phyloP scores from a whole-genome alignment of 2,113 vertebrate genomes.

The Laticauda colubrina region DNA sequence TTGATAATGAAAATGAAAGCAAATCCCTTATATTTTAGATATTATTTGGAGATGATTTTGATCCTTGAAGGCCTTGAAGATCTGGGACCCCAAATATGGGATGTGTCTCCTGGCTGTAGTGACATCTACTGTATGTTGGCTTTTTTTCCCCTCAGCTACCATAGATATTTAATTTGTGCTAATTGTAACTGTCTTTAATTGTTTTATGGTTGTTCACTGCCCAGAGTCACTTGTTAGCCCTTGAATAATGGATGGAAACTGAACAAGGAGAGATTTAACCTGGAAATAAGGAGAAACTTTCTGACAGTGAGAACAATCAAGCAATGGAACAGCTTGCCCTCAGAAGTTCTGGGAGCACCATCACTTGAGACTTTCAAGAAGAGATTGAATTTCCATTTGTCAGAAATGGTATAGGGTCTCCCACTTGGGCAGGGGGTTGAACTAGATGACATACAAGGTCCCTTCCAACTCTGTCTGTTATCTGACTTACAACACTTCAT shows the following conservation, averaged over 20 bases:
- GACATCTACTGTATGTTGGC: neutral
- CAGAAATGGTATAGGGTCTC: no score
- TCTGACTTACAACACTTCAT: neutral
- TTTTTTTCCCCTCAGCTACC: neutral
- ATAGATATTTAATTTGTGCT: neutral
- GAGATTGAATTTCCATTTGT: no score
- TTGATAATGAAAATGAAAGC: neutral
- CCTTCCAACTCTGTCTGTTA: no score
- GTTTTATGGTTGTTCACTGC: neutral
- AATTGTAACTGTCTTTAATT: neutral
- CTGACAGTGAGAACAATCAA: no score
- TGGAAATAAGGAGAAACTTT: no score
- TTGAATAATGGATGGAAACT: neutral
- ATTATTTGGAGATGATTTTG: neutral
- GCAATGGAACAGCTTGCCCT: no score
- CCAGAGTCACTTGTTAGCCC: neutral
- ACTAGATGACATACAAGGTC: no score
- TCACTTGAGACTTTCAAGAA: no score
- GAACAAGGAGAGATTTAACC: no score
- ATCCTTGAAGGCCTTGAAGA: neutral
- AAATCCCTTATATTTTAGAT: neutral
- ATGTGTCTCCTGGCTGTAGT: neutral
- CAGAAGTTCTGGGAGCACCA: no score
- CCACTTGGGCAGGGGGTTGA: no score
- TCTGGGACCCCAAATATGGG: neutral